phyloP scores from a whole-genome alignment of 2,113 vertebrate genomes.

The Oreotrochilus melanogaster region DNA sequence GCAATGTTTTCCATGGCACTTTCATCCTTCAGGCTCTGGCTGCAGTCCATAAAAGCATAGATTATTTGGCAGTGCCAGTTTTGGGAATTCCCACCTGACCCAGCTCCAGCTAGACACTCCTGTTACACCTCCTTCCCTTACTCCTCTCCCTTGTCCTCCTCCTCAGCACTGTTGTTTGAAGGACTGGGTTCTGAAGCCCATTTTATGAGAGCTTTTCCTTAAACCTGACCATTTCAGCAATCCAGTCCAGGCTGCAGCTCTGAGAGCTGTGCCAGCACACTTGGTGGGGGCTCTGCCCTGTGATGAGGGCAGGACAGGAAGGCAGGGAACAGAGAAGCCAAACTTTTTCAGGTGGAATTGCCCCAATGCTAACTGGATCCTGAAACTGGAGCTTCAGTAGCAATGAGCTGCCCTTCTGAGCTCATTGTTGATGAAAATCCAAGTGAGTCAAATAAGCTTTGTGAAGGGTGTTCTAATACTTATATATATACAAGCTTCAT shows the following conservation, averaged over 20 bases:
- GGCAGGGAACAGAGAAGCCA: neutral
- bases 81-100: neutral
- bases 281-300: neutral
- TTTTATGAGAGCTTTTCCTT: neutral
- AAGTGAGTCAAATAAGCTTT: neutral
- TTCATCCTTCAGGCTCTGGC: neutral
- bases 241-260: rapidly evolving
- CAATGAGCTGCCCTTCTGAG: neutral
- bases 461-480: neutral
- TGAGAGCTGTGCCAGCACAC: neutral
- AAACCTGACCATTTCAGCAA: neutral
- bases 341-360: neutral
- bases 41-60: neutral
- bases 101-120: neutral
- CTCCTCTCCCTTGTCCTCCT: neutral
- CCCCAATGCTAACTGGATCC: neutral
- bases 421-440: neutral
- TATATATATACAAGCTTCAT: slow-evolving; percentile 10
- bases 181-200: neutral
- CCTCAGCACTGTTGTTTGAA: neutral
- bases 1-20: neutral
- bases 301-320: neutral
- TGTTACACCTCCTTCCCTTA: neutral
- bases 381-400: neutral
- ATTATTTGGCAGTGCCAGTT: neutral